These are phyloP conservation scores for Nesidiocoris tenuis DNA, from an alignment of 2,888 invertebrate species.

Conservation along the genomic window DNA sequence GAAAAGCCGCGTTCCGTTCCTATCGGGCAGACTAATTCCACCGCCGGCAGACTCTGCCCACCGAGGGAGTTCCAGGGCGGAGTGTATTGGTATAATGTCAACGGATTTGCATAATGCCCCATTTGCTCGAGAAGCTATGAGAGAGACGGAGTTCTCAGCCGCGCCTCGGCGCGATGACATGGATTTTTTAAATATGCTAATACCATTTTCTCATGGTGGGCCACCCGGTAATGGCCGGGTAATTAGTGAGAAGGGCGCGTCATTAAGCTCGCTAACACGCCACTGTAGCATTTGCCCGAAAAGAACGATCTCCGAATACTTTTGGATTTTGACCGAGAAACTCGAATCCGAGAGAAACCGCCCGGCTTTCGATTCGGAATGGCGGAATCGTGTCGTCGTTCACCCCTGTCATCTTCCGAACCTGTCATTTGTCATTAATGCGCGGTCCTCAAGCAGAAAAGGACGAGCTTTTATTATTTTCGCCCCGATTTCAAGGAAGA, in stretches of 20 bases:
- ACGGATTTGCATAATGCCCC: slow-evolving; percentile 32
- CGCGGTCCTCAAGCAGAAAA: too few species aligned
- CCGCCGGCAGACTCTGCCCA: background rate
- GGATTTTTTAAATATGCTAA: slow-evolving; percentile 32
- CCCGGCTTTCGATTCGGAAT: too few species aligned
- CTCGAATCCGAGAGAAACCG: too few species aligned
- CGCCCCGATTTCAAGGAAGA: too few species aligned
- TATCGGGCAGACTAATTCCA: background rate
- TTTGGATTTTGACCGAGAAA: too few species aligned
- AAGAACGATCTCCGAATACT: too few species aligned
- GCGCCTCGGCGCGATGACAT: slow-evolving; percentile 26
- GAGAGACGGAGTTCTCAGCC: slow-evolving; percentile 8
- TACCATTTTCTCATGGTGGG: slow-evolving; percentile 20
- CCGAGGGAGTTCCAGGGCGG: background rate
- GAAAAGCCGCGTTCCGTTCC: background rate
- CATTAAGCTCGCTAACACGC: slow-evolving; percentile 32
- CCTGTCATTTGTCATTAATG: too few species aligned
- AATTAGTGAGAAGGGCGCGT: slow-evolving; percentile 26
- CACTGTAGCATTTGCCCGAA: slow-evolving; percentile 21
- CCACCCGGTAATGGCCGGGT: slow-evolving; percentile 19
- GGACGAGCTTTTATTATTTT: too few species aligned
- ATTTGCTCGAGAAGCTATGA: slow-evolving; percentile 11
- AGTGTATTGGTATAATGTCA: slow-evolving; percentile 28
- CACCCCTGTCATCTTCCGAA: too few species aligned
- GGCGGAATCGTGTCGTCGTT: too few species aligned